Evolutionary conservation across 2,888 invertebrate genomes (phyloP).

Genomic region (Rotaria macrura): DNA sequence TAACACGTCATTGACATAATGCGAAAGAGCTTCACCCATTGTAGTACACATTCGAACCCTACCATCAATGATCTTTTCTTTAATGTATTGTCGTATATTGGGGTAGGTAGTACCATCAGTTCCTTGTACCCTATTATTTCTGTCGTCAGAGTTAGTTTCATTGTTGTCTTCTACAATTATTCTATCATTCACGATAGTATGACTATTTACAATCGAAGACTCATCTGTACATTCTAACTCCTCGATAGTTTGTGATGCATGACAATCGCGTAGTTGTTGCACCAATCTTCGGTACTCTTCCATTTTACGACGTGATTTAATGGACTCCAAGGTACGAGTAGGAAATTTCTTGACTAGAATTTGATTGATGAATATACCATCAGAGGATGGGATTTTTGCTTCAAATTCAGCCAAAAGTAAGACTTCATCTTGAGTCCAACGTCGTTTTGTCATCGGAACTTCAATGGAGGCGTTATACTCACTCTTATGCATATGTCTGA

Average conservation of each 20-base stretch:
- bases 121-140: not conserved
- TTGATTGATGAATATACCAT: not conserved
- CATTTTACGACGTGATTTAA: not conserved
- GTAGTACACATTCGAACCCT: not conserved
- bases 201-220: not conserved
- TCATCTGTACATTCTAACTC: not conserved
- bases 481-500: not conserved
- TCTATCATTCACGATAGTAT: not conserved
- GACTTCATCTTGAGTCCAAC: not conserved
- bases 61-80: not conserved
- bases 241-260: not conserved
- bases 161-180: not conserved
- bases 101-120: not conserved
- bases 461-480: not conserved
- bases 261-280: not conserved
- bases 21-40: not conserved
- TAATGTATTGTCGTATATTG: not conserved
- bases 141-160: no score
- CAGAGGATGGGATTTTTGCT: not conserved
- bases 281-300: not conserved
- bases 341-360: not conserved
- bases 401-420: not conserved
- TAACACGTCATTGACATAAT: not conserved
- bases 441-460: not conserved
- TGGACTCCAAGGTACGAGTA: not conserved